These are phyloP conservation scores for Bombus waltoni DNA, from an alignment of 1,140 invertebrate genomes.

Conservation along the genomic window DNA sequence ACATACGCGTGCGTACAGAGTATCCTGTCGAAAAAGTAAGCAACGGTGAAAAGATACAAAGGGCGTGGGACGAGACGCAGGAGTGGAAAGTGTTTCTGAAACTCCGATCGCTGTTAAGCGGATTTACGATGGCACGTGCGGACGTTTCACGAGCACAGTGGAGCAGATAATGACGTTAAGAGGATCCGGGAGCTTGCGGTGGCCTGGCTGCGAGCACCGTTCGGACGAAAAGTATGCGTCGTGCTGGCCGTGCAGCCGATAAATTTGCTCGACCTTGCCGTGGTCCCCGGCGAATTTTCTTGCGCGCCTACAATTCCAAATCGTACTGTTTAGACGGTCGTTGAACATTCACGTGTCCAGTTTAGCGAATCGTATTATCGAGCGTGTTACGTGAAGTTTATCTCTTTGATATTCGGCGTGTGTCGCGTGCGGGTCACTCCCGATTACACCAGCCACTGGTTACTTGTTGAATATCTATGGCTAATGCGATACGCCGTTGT, in stretches of 20 bases:
- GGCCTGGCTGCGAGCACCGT: constrained; percentile 14
- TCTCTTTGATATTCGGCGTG: constrained; percentile 30
- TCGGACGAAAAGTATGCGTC: constrained; percentile 19
- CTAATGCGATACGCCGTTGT: background rate
- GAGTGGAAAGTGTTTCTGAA: constrained; percentile 55
- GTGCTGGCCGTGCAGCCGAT: background rate
- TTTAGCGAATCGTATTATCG: constrained; percentile 10
- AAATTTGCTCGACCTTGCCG: background rate
- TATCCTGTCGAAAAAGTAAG: no score
- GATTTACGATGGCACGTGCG: constrained; percentile 64
- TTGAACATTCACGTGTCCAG: constrained; percentile 9
- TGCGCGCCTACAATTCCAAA: background rate
- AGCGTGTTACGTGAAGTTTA: background rate
- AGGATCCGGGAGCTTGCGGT: constrained; percentile 54
- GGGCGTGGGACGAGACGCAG: background rate
- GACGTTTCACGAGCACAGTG: constrained; percentile 51
- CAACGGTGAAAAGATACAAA: background rate
- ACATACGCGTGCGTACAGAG: no score
- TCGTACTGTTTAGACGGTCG: background rate
- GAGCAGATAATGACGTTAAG: constrained; percentile 62
- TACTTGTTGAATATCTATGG: constrained; percentile 22
- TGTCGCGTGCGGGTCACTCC: constrained; percentile 2
- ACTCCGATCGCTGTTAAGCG: constrained; percentile 61
- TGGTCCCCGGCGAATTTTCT: no score
- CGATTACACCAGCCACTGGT: background rate